Evolutionary conservation across 1,140 invertebrate genomes (phyloP).

Genomic region (Bombus turneri): DNA sequence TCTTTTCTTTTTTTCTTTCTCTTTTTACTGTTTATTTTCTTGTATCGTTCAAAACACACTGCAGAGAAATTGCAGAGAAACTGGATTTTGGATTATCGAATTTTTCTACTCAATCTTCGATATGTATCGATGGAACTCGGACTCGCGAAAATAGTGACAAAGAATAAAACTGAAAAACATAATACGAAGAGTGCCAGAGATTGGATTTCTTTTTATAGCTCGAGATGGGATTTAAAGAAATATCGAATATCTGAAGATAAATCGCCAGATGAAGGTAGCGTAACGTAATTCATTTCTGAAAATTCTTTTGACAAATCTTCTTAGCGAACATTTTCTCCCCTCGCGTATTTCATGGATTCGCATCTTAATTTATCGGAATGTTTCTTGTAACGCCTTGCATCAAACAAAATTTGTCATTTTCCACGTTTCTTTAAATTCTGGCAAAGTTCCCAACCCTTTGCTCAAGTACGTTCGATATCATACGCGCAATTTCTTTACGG

Average conservation of each 20-base stretch:
- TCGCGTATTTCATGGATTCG: neutral
- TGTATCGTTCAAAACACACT: neutral
- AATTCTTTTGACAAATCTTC: no score
- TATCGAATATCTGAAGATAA: constrained; percentile 12
- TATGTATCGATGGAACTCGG: no score
- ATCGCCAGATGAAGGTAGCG: neutral
- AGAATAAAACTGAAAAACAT: neutral
- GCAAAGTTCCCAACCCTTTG: no score
- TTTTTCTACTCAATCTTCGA: neutral
- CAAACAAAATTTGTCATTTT: no score
- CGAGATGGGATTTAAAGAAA: neutral
- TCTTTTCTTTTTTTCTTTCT: neutral
- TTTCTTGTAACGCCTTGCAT: no score
- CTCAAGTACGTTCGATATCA: no score
- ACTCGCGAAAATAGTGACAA: neutral
- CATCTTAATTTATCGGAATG: no score
- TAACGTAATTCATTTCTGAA: constrained; percentile 1
- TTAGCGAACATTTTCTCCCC: no score
- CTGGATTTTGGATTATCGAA: neutral
- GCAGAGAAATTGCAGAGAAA: no score
- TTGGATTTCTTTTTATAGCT: neutral
- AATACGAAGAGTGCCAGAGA: neutral
- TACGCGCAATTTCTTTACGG: no score
- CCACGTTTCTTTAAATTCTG: no score
- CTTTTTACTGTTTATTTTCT: neutral